A percentile compares a stretch with the other conserved stretches of the same genome.
phyloP scores from a whole-genome alignment of 2,113 vertebrate species.

The Drymodes brunneopygia region DNA sequence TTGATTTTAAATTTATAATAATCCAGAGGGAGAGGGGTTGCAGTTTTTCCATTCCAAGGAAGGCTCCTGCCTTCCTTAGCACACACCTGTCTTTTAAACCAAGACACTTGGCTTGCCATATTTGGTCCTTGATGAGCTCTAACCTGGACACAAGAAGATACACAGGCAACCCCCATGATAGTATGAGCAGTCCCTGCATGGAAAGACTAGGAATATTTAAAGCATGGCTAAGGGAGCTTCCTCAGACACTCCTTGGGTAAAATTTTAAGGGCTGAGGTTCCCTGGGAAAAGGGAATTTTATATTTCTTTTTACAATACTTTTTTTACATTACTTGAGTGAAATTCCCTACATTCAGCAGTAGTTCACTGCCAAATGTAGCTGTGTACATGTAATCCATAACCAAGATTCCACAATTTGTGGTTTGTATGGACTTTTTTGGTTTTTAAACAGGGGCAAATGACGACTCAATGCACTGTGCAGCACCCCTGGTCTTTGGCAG shows the following conservation, averaged over 20 bases:
- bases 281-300: not conserved
- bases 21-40: too few species aligned
- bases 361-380: not conserved
- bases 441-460: not conserved
- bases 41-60: too few species aligned
- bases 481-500: not conserved
- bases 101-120: accelerated
- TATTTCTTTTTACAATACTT: not conserved
- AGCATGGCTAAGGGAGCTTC: not conserved
- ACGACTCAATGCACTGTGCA: not conserved
- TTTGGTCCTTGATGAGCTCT: not conserved
- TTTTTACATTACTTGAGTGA: not conserved
- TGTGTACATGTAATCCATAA: not conserved
- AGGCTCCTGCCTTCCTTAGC: too few species aligned
- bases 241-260: not conserved
- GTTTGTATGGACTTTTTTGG: too few species aligned
- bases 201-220: not conserved
- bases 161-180: not conserved
- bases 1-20: too few species aligned
- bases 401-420: not conserved
- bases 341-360: not conserved
- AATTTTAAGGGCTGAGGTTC: not conserved
- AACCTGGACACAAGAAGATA: accelerated
- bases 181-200: not conserved
- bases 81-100: too few species aligned